A percentile compares a stretch with the other conserved stretches of the same genome.
Conservation (phyloP, 2,113 vertebrate species). For the Sula dactylatra region DNA sequence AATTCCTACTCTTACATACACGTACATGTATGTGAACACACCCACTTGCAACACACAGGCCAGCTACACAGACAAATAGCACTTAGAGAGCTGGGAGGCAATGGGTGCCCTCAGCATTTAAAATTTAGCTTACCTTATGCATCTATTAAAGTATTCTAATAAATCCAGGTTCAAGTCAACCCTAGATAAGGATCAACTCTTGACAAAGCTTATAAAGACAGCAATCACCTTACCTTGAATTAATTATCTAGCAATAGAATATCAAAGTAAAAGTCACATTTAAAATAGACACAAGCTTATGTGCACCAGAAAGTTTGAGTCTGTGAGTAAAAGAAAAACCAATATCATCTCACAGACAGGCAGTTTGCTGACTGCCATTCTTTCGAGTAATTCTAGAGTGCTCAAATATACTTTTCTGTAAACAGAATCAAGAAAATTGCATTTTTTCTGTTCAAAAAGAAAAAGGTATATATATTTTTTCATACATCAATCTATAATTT, state of each 20-base stretch:
- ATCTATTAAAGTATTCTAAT: not conserved
- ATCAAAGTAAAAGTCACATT: not conserved
- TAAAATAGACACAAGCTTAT: not conserved
- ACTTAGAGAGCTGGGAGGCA: not conserved
- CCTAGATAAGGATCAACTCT: not conserved
- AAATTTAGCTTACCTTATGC: not conserved
- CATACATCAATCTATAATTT: not conserved
- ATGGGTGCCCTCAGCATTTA: not conserved
- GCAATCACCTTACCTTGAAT: not conserved
- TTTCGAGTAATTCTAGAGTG: not conserved
- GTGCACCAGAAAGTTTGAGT: not conserved
- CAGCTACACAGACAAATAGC: not conserved
- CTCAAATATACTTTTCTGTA: not conserved
- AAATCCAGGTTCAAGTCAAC: not conserved
- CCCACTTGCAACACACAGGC: rapidly evolving
- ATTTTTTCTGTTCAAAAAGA: not conserved
- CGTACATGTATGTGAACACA: rapidly evolving
- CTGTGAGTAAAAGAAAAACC: not conserved
- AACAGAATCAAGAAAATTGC: not conserved
- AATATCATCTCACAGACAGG: not conserved
- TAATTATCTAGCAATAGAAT: not conserved
- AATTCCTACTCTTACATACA: not conserved
- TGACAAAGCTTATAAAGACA: not conserved
- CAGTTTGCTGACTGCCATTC: not conserved
- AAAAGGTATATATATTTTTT: not conserved